Percentiles rank a stretch among this genome's conserved stretches.
Conservation (phyloP, 2,797 vertebrate species). For the Lacerta agilis region DNA sequence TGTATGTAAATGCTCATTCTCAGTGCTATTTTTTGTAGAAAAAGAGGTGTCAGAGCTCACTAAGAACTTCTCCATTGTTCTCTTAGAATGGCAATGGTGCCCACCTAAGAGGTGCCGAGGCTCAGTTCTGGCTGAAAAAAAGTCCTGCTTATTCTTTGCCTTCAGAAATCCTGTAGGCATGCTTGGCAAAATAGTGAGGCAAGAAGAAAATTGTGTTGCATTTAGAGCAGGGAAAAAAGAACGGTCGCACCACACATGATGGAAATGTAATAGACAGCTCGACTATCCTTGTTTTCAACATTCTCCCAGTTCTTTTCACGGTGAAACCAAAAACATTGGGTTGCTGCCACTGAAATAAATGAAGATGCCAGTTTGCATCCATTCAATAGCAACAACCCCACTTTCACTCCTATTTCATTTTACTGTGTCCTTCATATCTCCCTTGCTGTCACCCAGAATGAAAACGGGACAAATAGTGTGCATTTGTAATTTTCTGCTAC, state of each 20-base stretch:
- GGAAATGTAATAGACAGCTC: slow-evolving; percentile 17
- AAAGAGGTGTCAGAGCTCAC: too few species aligned
- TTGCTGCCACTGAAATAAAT: slow-evolving; percentile 60
- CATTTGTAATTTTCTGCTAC: slow-evolving; percentile 31
- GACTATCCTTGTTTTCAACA: slow-evolving; percentile 37
- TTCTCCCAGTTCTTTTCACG: slow-evolving; percentile 27
- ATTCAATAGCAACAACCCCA: slow-evolving; percentile 33
- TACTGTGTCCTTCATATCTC: slow-evolving; percentile 45
- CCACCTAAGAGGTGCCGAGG: too few species aligned
- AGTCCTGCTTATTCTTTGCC: too few species aligned
- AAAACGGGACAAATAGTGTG: slow-evolving; percentile 50
- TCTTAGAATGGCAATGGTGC: too few species aligned
- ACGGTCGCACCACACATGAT: slow-evolving; percentile 30
- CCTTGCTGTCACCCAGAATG: slow-evolving; percentile 48
- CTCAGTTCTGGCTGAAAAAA: too few species aligned
- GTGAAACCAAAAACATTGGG: slow-evolving; percentile 41
- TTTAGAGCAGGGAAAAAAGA: slow-evolving; percentile 32
- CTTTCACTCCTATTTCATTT: slow-evolving; percentile 54
- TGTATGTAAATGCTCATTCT: too few species aligned
- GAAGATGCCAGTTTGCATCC: slow-evolving; percentile 58
- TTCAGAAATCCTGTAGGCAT: not conserved
- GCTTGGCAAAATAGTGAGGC: not conserved
- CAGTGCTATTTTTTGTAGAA: too few species aligned
- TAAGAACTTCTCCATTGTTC: too few species aligned
- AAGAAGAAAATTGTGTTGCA: slow-evolving; percentile 4